Evolutionary conservation across 2,888 invertebrate species (phyloP), one percentile per base, ranked within the genome.

Genomic region (Eupithecia vulgata): DNA sequence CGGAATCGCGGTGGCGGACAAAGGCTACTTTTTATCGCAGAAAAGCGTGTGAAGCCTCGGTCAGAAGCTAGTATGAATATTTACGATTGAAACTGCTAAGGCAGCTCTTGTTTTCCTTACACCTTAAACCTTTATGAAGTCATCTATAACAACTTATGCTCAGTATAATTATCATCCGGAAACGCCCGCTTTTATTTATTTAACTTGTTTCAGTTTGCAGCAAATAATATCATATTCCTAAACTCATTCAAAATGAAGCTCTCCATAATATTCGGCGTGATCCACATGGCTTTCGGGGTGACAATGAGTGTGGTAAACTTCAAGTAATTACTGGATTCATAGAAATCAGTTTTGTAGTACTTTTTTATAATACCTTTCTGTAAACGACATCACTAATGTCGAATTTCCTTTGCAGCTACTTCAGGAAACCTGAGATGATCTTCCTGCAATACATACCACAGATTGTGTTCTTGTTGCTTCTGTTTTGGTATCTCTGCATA

Each of bases 201-300:
- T 70, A 52, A 57, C 80, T 75, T 57, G 71, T 79, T 94, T 69
- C 92, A 95, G 95, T 90, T 94, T 67, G 94, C 95, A 48, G 77
- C 90, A 65, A 97, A 97, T 91, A 96, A 96, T 89, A 96, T 97
- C 78, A 95, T 96, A 80, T 97, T 96, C 87, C 91, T 96, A 61
- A 97, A 97, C 88, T 96, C 96, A 0, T 96, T 96, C 93, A 97
- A 97, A 91, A 97, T 97, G 97, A 95, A 96, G 87, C 89, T 96
- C 70, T 96, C 97, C 1, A 96, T 97, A 65, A 96, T 97, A 85
- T 94, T 97, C 76, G 97, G 97, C 40, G 96, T 97, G 66, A 88
- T 95, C 61, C 97, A 97, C 87, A 97, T 97, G 97, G 93, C 95
- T 82, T 96, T 97, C 88, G 97, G 97, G 79, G 95, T 97, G 81